phyloP scores from a whole-genome alignment of 2,113 vertebrate genomes.

The Petaurus breviceps region DNA sequence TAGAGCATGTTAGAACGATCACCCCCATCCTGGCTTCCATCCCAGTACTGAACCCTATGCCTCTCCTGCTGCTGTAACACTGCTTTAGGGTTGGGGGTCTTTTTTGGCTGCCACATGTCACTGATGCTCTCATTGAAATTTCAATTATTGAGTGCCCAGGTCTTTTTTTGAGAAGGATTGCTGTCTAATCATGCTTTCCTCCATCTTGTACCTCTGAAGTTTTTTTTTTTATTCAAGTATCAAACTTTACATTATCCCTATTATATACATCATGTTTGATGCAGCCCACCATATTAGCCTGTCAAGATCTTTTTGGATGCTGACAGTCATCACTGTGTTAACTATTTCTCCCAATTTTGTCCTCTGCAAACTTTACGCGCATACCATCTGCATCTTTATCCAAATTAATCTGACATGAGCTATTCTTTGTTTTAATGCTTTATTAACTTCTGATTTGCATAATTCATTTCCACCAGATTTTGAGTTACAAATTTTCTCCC shows the following conservation, averaged over 20 bases:
- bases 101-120: no score
- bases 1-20: neutral
- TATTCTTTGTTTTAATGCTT: no score
- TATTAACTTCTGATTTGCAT: no score
- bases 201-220: neutral
- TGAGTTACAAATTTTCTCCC: no score
- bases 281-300: neutral
- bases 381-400: neutral
- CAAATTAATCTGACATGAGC: neutral
- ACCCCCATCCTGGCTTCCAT: no score
- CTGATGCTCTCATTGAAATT: neutral
- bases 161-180: neutral
- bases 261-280: neutral
- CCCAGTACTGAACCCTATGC: neutral
- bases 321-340: neutral
- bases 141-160: neutral
- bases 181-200: neutral
- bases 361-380: neutral
- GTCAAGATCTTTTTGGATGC: neutral
- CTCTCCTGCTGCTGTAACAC: neutral
- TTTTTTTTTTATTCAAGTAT: neutral
- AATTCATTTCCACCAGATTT: no score
- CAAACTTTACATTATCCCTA: neutral
- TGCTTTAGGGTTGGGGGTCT: neutral
- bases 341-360: neutral